Percentiles rank a stretch among this genome's conserved stretches.
These are phyloP conservation scores for Acronicta leporina DNA, from an alignment of 2,888 invertebrate species.

Conservation along the genomic window DNA sequence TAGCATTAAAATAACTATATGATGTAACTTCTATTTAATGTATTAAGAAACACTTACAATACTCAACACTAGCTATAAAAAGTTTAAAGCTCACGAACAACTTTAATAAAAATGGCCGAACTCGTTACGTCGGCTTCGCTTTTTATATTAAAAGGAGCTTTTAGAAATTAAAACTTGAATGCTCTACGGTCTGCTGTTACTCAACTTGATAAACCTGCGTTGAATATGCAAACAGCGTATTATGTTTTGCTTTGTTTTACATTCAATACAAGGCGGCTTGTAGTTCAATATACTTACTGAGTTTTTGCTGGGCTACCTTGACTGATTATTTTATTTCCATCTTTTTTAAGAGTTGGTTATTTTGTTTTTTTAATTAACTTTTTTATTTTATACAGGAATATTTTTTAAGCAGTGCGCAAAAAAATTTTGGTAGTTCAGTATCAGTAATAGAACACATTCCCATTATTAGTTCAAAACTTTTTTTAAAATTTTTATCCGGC, in stretches of 20 bases:
- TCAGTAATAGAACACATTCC: no score
- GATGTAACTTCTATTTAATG: neutral
- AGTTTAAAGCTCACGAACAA: constrained; percentile 15
- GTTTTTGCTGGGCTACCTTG: no score
- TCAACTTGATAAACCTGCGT: constrained; percentile 5
- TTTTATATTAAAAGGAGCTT: constrained; percentile 28
- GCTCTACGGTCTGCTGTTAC: neutral
- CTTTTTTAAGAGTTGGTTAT: no score
- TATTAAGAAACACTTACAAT: neutral
- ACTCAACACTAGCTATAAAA: constrained; percentile 10
- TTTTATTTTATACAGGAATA: no score
- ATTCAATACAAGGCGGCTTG: neutral
- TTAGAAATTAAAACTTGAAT: constrained; percentile 34
- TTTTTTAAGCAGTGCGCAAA: no score
- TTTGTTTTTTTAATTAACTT: no score
- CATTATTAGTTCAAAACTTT: no score
- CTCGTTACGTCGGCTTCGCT: constrained; percentile 26
- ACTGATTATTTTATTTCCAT: no score
- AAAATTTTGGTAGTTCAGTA: no score
- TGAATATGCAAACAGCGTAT: constrained; percentile 4
- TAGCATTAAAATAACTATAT: no score
- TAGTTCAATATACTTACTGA: no score
- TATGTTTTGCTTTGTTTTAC: neutral
- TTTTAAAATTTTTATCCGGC: no score
- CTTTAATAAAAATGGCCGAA: constrained; percentile 18